A percentile compares a stretch with the other conserved stretches of the same genome.
Conservation (phyloP, 2,113 vertebrate species). For the Tachysurus fulvidraco region DNA sequence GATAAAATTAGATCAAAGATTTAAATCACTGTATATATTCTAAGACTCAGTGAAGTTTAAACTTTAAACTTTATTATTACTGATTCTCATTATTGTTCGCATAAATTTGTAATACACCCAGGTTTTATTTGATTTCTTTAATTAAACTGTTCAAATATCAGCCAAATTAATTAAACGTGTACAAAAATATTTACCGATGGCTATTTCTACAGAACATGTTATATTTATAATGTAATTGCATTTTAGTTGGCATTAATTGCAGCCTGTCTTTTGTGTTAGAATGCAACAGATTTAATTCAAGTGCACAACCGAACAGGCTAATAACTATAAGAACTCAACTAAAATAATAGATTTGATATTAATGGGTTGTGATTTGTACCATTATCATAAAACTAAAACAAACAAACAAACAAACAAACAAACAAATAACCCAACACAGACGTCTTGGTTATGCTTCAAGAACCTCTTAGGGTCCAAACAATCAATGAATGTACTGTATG, state of each 20-base stretch:
- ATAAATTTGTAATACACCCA: background rate
- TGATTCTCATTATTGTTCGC: background rate
- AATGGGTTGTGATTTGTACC: background rate
- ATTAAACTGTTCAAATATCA: background rate
- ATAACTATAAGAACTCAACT: background rate
- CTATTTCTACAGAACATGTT: background rate
- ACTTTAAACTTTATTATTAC: background rate
- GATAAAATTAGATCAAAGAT: background rate
- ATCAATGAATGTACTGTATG: too few relatives aligned
- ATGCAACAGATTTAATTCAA: background rate
- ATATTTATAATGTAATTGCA: background rate
- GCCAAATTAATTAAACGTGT: background rate
- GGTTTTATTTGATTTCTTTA: background rate
- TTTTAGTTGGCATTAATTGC: background rate
- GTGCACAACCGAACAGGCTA: background rate
- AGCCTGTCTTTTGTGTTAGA: background rate
- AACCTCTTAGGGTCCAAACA: background rate
- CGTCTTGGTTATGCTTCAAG: background rate
- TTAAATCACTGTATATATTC: background rate
- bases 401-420: too few relatives aligned
- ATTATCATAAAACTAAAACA: background rate
- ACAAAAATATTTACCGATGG: background rate
- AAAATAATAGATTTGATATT: background rate
- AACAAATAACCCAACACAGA: background rate
- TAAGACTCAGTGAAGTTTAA: background rate